These are phyloP conservation scores for Harmothoe impar DNA, from an alignment of 2,888 invertebrate genomes.

Conservation along the genomic window DNA sequence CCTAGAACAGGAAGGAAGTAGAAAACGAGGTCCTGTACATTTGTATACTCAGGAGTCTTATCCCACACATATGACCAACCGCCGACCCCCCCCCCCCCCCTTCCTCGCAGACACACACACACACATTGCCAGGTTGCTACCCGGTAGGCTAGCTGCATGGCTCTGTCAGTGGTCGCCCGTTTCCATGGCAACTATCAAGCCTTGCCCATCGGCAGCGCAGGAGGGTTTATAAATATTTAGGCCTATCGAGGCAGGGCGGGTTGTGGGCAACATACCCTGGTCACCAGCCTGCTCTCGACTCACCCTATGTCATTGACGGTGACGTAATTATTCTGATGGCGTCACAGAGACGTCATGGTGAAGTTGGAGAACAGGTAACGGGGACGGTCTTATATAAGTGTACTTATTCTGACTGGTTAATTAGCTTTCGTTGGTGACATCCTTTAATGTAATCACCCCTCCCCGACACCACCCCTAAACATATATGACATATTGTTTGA, in stretches of 20 bases:
- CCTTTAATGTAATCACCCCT: too few species aligned
- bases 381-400: neutral
- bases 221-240: constrained; percentile 29
- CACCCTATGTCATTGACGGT: neutral
- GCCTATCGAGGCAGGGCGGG: constrained; percentile 2
- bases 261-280: neutral
- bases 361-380: neutral
- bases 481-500: too few species aligned
- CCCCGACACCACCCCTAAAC: too few species aligned
- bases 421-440: too few species aligned
- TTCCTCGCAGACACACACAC: too few species aligned
- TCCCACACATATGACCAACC: too few species aligned
- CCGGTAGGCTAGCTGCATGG: neutral
- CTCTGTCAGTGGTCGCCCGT: constrained; percentile 1
- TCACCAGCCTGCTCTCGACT: neutral
- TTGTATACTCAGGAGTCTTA: too few species aligned
- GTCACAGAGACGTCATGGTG: neutral
- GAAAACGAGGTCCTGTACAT: too few species aligned
- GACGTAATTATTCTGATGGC: neutral
- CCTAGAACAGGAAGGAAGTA: too few species aligned
- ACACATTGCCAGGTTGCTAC: too few species aligned
- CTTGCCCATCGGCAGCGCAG: neutral
- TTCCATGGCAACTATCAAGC: constrained; percentile 20
- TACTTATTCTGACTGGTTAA: too few species aligned
- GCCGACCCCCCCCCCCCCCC: too few species aligned